These are phyloP conservation scores for Pipistrellus kuhlii DNA, from an alignment of 2,797 vertebrate species.

Conservation along the genomic window DNA sequence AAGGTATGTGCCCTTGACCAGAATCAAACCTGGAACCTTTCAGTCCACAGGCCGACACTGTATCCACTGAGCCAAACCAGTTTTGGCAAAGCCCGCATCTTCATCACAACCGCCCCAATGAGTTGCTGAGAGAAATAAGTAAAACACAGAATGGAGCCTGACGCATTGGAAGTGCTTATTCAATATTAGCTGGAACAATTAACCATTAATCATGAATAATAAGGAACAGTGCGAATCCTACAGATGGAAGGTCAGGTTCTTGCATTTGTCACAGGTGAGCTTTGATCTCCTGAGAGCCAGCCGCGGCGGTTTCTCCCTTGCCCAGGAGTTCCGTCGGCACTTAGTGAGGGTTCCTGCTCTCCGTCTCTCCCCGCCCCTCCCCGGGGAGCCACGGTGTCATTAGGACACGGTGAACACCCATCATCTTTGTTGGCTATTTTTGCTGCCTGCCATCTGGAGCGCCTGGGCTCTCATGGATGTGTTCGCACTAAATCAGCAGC, in stretches of 20 bases:
- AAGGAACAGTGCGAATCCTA: not conserved
- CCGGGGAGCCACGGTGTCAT: constrained; percentile 72
- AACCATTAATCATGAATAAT: not conserved
- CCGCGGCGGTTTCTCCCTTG: not conserved
- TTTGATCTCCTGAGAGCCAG: not conserved
- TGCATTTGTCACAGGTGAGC: not conserved
- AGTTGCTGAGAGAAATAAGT: constrained; percentile 12
- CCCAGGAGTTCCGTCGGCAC: not conserved
- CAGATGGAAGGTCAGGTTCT: not conserved
- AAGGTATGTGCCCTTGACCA: too few species aligned
- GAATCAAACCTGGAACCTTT: too few species aligned
- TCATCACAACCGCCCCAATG: not conserved
- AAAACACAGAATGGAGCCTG: not conserved
- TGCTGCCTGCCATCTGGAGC: constrained; percentile 85
- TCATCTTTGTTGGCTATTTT: constrained; percentile 73
- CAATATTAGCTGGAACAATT: constrained; percentile 11
- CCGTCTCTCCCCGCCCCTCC: not conserved
- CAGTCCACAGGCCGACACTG: too few species aligned
- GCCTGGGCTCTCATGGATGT: constrained; percentile 72
- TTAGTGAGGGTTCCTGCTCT: constrained; percentile 8
- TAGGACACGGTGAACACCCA: constrained; percentile 76
- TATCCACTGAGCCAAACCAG: too few species aligned
- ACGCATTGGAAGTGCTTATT: not conserved
- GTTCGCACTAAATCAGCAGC: constrained; percentile 86
- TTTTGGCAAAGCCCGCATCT: not conserved